These are phyloP conservation scores for Orthonyx spaldingii DNA, from an alignment of 2,113 vertebrate genomes.

Conservation along the genomic window DNA sequence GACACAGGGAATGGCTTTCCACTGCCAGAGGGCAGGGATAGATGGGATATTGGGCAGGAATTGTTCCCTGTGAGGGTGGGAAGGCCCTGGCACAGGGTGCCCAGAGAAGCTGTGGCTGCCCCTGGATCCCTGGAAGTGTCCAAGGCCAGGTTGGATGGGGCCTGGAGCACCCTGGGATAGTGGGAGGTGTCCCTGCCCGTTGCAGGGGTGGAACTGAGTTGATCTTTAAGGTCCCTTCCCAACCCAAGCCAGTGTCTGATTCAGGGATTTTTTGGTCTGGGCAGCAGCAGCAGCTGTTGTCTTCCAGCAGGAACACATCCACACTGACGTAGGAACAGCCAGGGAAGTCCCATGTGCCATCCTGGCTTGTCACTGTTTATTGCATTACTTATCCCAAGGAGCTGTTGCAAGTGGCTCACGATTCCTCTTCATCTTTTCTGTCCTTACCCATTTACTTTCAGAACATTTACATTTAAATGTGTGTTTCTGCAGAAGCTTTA, in stretches of 20 bases:
- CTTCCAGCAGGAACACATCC: background rate
- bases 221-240: background rate
- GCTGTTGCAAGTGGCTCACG: background rate
- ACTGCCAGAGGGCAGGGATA: background rate
- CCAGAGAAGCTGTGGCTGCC: background rate
- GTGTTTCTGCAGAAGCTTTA: constrained; percentile 56
- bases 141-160: accelerated
- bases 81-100: background rate
- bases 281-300: background rate
- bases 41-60: background rate
- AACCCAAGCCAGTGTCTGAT: background rate
- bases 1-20: background rate
- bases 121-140: background rate
- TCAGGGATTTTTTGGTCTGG: background rate
- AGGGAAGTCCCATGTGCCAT: background rate
- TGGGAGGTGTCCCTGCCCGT: background rate
- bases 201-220: background rate
- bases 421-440: constrained; percentile 21
- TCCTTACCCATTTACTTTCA: constrained; percentile 27
- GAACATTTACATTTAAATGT: constrained; percentile 67
- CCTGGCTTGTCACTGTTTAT: background rate
- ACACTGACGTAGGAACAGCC: accelerated
- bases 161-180: accelerated
- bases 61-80: accelerated
- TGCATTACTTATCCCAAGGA: background rate